Evolutionary conservation across 2,113 vertebrate species (phyloP).

Genomic region (Grantiella picta): DNA sequence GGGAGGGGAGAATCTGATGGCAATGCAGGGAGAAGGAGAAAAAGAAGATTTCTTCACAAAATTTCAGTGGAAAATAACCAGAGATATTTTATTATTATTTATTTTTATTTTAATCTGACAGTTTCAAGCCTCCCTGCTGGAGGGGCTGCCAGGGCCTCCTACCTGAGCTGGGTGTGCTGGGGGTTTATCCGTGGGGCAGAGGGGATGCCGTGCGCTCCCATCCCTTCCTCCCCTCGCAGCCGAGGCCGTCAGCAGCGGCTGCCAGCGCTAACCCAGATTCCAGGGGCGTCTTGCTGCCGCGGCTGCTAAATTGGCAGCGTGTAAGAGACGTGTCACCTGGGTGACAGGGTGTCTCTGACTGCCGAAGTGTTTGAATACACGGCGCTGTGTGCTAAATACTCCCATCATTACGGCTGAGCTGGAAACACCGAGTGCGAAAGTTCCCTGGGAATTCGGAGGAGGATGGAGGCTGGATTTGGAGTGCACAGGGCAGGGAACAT

Average conservation of each 20-base stretch:
- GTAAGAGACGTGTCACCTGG: conserved; percentile 44
- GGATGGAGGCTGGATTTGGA: not conserved
- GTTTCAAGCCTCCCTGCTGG: not conserved
- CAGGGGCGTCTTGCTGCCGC: conserved; percentile 16
- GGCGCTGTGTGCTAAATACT: conserved; percentile 11
- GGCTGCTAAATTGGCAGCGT: conserved; percentile 20
- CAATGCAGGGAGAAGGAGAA: not conserved
- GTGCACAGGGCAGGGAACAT: not conserved
- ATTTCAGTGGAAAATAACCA: not conserved
- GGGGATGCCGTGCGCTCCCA: not conserved
- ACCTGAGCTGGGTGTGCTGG: accelerated
- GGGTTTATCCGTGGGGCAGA: not conserved
- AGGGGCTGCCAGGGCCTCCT: not conserved
- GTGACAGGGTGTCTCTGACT: conserved; percentile 47
- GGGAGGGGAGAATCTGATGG: not conserved
- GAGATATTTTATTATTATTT: not conserved
- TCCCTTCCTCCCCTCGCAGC: not conserved
- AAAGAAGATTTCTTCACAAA: not conserved
- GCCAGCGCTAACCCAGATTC: conserved; percentile 38
- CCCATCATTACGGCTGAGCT: not conserved
- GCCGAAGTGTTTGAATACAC: not conserved
- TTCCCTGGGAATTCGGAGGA: accelerated
- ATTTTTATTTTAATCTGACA: not conserved
- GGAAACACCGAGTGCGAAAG: not conserved
- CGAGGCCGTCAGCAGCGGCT: not conserved